Base-by-base conservation (phyloP, 1,140 invertebrate species). In the Orius laevigatus region DNA sequence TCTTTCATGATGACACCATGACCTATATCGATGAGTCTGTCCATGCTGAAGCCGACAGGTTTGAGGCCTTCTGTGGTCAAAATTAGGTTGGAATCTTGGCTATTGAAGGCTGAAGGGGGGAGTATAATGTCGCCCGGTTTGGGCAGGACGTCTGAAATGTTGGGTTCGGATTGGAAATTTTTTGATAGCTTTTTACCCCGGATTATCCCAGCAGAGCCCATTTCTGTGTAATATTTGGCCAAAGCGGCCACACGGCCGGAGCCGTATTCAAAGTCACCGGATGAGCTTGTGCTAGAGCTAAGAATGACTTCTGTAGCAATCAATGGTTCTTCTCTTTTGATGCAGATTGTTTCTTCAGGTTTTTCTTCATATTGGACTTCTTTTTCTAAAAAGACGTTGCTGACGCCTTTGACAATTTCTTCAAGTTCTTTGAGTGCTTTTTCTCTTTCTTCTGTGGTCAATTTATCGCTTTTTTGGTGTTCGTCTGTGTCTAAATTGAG, bases 171-270 rank as follows among this genome's bases (percentile, higher is more conserved):
- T 46, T 51, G 40, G 39, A 11, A 53, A 25, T 25, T 25, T 25
- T 25, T 25, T 3, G 25, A 4, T 4, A 25, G 20, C 4, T 49
- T 41, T 46, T 49, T 50, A 16, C 55, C 55, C 38, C 65, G 60
- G 11, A 69, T 68, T 5, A 68, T 45, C 10, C 65, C 65, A 0
- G 62, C 61, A 33, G 68, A 64, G 0, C 65, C 68, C 1, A 72
- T 59, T 40, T 63, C 58, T 0, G 69, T 70, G 54, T 77, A 78
- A 55, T 72, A 71, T 54, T 70, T 70, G 1, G 74, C 70, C 39
- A 78, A 56, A 10, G 71, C 71, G 40, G 73, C 74, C 1, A 79
- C 76, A 62, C 71, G 53, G 53, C 73, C 59, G 61, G 70, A 70
- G 1, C 72, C 70, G 1, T 75, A 65, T 44, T 53, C 51, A 46